Evolutionary conservation across 2,113 vertebrate species (phyloP).

Genomic region (Tor tambroides): DNA sequence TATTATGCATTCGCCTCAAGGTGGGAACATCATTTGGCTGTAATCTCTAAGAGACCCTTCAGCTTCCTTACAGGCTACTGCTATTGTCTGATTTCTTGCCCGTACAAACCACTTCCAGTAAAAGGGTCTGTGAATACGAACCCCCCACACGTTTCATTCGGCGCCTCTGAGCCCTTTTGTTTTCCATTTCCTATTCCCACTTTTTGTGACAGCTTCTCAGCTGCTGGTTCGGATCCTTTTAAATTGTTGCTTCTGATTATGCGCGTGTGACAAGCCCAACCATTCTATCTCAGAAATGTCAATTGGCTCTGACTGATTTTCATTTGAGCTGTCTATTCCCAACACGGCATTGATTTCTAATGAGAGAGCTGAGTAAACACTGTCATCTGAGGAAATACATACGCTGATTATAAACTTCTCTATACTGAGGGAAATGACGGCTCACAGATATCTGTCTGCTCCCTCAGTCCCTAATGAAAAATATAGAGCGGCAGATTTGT

Average conservation of each 20-base stretch:
- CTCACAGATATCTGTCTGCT: slow-evolving; percentile 68
- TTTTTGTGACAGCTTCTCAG: slow-evolving; percentile 6
- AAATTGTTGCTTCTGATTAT: slow-evolving; percentile 36
- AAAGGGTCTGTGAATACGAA: slow-evolving; percentile 21
- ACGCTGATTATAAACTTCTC: slow-evolving; percentile 66
- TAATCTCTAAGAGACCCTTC: slow-evolving; percentile 5
- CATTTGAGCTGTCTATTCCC: slow-evolving; percentile 22
- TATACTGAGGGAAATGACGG: slow-evolving; percentile 69
- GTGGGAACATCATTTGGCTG: slow-evolving; percentile 14
- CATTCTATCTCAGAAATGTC: slow-evolving; percentile 17
- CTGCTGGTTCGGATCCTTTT: background rate
- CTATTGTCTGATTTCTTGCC: slow-evolving; percentile 17
- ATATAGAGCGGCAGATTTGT: slow-evolving; percentile 74
- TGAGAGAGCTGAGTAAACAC: slow-evolving; percentile 21
- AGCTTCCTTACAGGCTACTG: slow-evolving; percentile 22
- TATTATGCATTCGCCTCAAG: background rate
- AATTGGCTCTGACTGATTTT: slow-evolving; percentile 35
- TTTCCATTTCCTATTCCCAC: slow-evolving; percentile 21
- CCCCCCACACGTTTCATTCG: background rate
- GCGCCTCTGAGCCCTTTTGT: slow-evolving; percentile 18
- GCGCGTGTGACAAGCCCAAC: slow-evolving; percentile 23
- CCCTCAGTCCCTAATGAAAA: slow-evolving; percentile 71
- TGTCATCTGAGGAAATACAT: slow-evolving; percentile 28
- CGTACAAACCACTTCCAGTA: slow-evolving; percentile 2
- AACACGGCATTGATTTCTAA: slow-evolving; percentile 39